A percentile compares a stretch with the other conserved stretches of the same genome.
Evolutionary conservation across 2,113 vertebrate genomes (phyloP).

Genomic region (Coryphaenoides rupestris): DNA sequence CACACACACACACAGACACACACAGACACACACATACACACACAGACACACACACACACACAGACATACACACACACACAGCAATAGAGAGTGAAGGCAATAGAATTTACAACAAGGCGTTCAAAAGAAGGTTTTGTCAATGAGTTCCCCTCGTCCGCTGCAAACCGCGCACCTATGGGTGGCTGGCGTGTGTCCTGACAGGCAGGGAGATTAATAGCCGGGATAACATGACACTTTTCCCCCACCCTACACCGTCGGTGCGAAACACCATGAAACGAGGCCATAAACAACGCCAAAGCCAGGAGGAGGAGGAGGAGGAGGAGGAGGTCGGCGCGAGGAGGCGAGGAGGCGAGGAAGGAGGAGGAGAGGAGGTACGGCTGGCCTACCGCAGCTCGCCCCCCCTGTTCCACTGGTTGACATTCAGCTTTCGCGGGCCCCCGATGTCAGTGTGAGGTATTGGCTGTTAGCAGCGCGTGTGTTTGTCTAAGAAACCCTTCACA

Average conservation of each 20-base stretch:
- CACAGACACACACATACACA: too few relatives aligned
- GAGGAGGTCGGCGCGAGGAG: constrained; percentile 17
- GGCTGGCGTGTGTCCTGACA: too few relatives aligned
- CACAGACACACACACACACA: too few relatives aligned
- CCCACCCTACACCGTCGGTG: constrained; percentile 26
- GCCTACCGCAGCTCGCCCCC: neutral
- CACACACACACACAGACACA: too few relatives aligned
- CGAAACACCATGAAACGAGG: constrained; percentile 32
- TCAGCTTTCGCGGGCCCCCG: neutral
- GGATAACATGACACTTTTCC: constrained; percentile 7
- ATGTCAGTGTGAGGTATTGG: neutral
- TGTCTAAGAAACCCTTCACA: neutral
- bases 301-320: constrained; percentile 5
- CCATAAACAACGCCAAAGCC: constrained; percentile 28
- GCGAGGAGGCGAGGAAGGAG: constrained; percentile 3
- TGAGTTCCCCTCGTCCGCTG: too few relatives aligned
- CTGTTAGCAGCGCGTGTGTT: neutral
- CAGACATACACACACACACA: too few relatives aligned
- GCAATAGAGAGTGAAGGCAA: too few relatives aligned
- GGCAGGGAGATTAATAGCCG: constrained; percentile 22
- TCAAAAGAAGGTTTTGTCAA: too few relatives aligned
- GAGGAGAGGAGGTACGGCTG: constrained; percentile 1
- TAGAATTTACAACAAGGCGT: too few relatives aligned
- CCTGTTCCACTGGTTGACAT: neutral
- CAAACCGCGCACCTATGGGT: too few relatives aligned